Percentiles rank a stretch among this genome's conserved stretches.
Conservation (phyloP, 2,888 invertebrate species). For the Pyralis farinalis region DNA sequence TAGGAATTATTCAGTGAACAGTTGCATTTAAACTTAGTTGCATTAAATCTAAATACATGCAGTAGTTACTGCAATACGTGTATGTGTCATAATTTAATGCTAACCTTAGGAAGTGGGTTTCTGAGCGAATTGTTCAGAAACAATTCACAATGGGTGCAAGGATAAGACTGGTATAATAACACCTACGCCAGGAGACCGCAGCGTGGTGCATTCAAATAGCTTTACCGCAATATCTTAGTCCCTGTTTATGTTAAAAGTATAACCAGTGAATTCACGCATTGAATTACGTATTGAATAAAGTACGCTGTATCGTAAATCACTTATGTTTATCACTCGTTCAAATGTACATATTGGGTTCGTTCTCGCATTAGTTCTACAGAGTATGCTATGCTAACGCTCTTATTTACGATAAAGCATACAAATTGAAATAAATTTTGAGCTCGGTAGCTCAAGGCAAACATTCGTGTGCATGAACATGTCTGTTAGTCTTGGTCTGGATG, state of each 20-base stretch:
- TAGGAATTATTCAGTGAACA: conserved; percentile 5
- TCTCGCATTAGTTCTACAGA: background rate
- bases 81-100: conserved; percentile 20
- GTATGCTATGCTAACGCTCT: background rate
- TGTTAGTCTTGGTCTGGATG: too few species aligned
- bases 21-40: background rate
- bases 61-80: conserved; percentile 12
- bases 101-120: conserved; percentile 27
- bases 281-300: conserved; percentile 18
- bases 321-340: background rate
- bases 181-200: conserved; percentile 34
- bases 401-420: background rate
- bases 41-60: conserved; percentile 9
- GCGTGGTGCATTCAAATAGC: conserved; percentile 33
- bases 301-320: conserved; percentile 12
- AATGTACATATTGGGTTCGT: conserved; percentile 1
- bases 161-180: conserved; percentile 41
- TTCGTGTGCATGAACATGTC: too few species aligned
- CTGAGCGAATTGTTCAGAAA: conserved; percentile 42
- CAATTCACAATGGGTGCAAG: conserved; percentile 42
- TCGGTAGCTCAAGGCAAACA: too few species aligned
- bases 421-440: background rate
- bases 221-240: conserved; percentile 37
- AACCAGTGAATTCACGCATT: conserved; percentile 37
- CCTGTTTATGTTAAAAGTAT: conserved; percentile 43